These are phyloP conservation scores for Neodiprion pinetum DNA, from an alignment of 1,140 invertebrate species.

Conservation along the genomic window DNA sequence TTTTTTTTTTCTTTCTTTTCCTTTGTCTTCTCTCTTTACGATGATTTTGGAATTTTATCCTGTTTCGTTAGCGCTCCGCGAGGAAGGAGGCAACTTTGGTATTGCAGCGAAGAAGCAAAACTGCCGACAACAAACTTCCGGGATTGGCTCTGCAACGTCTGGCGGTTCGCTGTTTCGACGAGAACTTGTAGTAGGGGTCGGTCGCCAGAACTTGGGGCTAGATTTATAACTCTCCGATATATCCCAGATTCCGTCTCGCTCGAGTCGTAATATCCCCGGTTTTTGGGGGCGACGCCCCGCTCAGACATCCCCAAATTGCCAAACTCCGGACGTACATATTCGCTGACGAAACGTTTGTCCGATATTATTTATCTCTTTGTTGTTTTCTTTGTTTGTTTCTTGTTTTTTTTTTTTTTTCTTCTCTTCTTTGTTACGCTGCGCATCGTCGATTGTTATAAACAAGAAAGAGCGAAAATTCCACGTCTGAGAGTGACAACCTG, in stretches of 20 bases:
- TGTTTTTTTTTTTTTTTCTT: not conserved
- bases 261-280: not conserved
- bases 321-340: no score
- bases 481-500: no score
- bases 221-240: not conserved
- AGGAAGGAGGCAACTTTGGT: no score
- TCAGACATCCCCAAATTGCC: no score
- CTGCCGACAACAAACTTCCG: not conserved
- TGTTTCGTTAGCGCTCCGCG: no score
- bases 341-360: no score
- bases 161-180: not conserved
- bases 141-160: not conserved
- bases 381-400: not conserved
- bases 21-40: no score
- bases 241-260: not conserved
- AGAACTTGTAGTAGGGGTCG: not conserved
- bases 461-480: no score
- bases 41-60: no score
- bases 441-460: no score
- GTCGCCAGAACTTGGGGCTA: not conserved
- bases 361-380: not conserved
- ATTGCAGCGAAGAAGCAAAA: no score
- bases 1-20: no score
- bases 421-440: not conserved
- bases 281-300: not conserved